A percentile compares a stretch with the other conserved stretches of the same genome.
phyloP scores from a whole-genome alignment of 2,113 vertebrate species.

The Beaufortia kweichowensis region DNA sequence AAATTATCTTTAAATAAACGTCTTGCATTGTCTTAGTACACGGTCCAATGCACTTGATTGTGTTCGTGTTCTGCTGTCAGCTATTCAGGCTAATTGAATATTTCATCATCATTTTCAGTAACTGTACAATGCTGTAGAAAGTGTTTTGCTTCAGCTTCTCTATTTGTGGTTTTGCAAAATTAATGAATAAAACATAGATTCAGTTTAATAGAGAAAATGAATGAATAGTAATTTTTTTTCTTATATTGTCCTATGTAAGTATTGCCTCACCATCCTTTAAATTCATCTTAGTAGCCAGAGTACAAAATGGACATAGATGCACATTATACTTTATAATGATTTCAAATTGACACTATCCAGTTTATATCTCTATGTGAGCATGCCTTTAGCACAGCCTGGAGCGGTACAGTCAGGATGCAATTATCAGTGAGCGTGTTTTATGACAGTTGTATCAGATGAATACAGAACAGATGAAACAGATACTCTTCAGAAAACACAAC shows the following conservation, averaged over 20 bases:
- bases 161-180: background rate
- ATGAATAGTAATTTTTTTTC: background rate
- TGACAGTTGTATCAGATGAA: slow-evolving; percentile 30
- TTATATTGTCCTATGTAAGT: no score
- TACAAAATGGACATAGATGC: background rate
- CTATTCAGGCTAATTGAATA: slow-evolving; percentile 6
- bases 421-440: slow-evolving; percentile 45
- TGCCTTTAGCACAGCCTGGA: slow-evolving; percentile 44
- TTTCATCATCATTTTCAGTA: background rate
- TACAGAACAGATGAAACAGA: slow-evolving; percentile 15
- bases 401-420: slow-evolving; percentile 39
- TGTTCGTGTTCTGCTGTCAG: slow-evolving; percentile 2
- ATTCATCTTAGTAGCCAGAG: background rate
- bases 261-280: background rate
- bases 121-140: background rate
- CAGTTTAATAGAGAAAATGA: background rate
- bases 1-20: slow-evolving; percentile 27
- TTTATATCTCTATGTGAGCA: background rate
- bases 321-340: background rate
- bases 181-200: background rate
- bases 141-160: background rate
- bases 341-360: background rate
- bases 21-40: background rate
- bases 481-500: background rate
- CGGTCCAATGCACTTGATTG: background rate